These are phyloP conservation scores for Hippasteria phrygiana DNA, from an alignment of 53 echinoderm and acorn worm genomes.

Conservation along the genomic window DNA sequence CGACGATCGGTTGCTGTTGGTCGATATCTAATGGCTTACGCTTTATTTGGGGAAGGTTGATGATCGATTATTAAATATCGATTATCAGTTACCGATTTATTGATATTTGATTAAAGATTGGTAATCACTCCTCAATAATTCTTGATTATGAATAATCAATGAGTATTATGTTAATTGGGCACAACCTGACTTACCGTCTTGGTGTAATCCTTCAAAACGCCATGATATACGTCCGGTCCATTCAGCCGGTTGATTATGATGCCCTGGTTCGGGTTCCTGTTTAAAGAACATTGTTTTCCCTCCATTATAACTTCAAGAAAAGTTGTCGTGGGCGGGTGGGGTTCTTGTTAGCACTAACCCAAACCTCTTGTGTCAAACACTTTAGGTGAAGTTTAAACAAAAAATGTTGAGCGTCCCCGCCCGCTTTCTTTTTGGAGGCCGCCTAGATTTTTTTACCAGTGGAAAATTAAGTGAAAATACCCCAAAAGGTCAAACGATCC, in stretches of 20 bases:
- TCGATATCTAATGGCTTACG: neutral
- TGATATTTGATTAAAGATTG: neutral
- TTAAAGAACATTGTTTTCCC: neutral
- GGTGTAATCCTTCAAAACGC: conserved; percentile 70
- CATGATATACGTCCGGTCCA: conserved; percentile 66
- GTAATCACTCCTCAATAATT: too few relatives aligned
- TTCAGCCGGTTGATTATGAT: conserved; percentile 68
- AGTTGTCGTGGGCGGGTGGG: too few relatives aligned
- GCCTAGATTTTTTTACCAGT: too few relatives aligned
- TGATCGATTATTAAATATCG: neutral
- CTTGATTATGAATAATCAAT: neutral
- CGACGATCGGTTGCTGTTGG: neutral
- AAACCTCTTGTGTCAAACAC: too few relatives aligned
- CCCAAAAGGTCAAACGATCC: too few relatives aligned
- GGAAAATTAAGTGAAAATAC: too few relatives aligned
- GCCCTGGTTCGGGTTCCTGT: conserved; percentile 69
- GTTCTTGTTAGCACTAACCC: too few relatives aligned
- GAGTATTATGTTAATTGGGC: neutral
- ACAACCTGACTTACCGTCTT: neutral
- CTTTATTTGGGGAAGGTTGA: too few relatives aligned
- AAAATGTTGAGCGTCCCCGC: too few relatives aligned
- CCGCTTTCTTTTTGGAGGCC: too few relatives aligned
- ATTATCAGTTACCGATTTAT: neutral
- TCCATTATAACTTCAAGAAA: too few relatives aligned
- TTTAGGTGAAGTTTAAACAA: too few relatives aligned